Conservation (phyloP, 2,113 vertebrate species). For the Anarhynchus alexandrinus region DNA sequence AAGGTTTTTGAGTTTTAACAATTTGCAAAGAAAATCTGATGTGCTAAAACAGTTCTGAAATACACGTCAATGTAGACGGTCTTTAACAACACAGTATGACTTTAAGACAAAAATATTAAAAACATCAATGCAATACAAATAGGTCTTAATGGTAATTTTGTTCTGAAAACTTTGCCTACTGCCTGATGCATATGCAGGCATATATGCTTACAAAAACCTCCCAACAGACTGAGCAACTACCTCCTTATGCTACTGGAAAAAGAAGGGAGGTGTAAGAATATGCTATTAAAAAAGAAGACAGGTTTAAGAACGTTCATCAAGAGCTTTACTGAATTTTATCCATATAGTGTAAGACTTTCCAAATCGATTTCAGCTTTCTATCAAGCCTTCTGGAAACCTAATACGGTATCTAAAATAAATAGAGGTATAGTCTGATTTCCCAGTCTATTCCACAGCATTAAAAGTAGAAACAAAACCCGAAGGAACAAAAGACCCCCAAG, state of each 20-base stretch:
- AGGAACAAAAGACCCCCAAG: neutral
- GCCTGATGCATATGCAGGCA: neutral
- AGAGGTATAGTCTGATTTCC: neutral
- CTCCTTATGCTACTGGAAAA: neutral
- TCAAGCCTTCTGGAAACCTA: neutral
- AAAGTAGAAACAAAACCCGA: neutral
- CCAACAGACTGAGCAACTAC: neutral
- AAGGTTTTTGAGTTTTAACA: neutral
- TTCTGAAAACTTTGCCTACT: neutral
- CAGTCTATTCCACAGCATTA: neutral
- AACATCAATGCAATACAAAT: neutral
- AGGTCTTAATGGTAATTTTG: neutral
- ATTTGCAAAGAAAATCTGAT: constrained; percentile 1
- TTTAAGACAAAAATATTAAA: neutral
- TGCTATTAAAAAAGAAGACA: neutral
- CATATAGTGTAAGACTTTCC: neutral
- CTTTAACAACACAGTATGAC: neutral
- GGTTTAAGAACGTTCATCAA: neutral
- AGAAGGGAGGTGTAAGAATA: neutral
- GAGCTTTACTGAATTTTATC: neutral
- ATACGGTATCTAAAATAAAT: neutral
- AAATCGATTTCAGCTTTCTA: neutral
- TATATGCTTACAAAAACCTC: neutral
- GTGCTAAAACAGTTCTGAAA: neutral
- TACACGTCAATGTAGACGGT: neutral